Evolutionary conservation across 2,888 invertebrate genomes (phyloP).

Genomic region (Drosophila melanosoma): DNA sequence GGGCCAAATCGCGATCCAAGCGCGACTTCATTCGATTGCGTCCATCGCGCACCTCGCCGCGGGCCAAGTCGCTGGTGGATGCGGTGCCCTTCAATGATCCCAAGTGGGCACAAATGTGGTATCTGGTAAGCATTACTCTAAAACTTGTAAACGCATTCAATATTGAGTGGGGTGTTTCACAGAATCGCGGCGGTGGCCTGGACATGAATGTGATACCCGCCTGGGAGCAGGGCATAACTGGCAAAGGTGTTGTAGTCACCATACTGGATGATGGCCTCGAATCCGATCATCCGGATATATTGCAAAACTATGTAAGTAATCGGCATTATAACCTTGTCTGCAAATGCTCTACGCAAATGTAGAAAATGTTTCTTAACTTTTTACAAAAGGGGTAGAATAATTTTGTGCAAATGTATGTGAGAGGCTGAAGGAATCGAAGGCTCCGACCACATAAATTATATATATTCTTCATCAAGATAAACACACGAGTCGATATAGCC

Average conservation of each 20-base stretch:
- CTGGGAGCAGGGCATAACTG: conserved; percentile 97
- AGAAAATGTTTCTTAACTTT: too few relatives aligned
- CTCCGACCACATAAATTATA: too few relatives aligned
- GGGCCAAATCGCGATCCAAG: conserved; percentile 91
- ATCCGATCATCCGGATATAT: conserved; percentile 97
- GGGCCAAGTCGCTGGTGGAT: conserved; percentile 76
- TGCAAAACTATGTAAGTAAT: conserved; percentile 95
- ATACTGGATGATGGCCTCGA: conserved; percentile 98
- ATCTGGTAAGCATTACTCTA: conserved; percentile 90
- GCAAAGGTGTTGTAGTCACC: conserved; percentile 97
- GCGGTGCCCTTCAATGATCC: conserved; percentile 90
- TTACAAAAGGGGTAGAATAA: too few relatives aligned
- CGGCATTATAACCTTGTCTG: not conserved
- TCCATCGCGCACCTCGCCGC: conserved; percentile 81
- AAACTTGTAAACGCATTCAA: too few relatives aligned
- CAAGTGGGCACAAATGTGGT: conserved; percentile 98
- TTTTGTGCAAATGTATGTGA: too few relatives aligned
- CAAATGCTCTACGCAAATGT: not conserved
- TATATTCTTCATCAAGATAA: too few relatives aligned
- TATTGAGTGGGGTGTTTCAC: conserved; percentile 48
- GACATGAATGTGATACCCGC: conserved; percentile 99
- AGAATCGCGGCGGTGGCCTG: conserved; percentile 95
- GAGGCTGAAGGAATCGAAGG: too few relatives aligned
- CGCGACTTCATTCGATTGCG: conserved; percentile 89
- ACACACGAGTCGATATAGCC: too few relatives aligned